Evolutionary conservation across 1,140 invertebrate species (phyloP).

Genomic region (Pseudomyrmex gracilis): DNA sequence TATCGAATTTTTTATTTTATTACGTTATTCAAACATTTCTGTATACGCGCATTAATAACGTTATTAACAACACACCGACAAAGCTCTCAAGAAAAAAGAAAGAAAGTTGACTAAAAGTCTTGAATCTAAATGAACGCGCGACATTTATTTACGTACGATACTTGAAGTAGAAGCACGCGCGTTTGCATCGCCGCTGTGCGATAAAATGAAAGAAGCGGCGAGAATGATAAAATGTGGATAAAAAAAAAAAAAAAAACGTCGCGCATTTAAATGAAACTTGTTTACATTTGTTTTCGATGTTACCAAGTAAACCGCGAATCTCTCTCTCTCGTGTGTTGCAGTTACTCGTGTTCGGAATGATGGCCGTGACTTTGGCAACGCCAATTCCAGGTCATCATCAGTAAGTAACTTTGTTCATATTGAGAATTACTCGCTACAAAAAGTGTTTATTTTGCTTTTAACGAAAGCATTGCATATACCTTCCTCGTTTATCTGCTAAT

Average conservation of each 20-base stretch:
- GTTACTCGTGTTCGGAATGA: conserved; percentile 79
- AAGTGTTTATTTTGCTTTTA: neutral
- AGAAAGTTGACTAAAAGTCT: neutral
- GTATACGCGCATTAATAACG: no score
- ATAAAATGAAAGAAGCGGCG: conserved; percentile 13
- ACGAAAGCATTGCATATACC: neutral
- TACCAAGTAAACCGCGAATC: conserved; percentile 64
- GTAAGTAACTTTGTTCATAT: conserved; percentile 67
- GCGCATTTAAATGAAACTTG: conserved; percentile 56
- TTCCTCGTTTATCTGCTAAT: neutral
- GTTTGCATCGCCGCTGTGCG: conserved; percentile 26
- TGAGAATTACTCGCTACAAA: neutral
- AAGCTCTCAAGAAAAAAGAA: neutral
- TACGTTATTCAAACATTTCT: conserved; percentile 1
- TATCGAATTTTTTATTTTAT: neutral
- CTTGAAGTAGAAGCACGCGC: conserved; percentile 33
- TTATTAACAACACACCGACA: neutral
- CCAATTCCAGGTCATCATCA: conserved; percentile 76
- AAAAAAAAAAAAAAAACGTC: conserved; percentile 43
- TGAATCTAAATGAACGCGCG: conserved; percentile 11
- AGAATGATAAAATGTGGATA: conserved; percentile 48
- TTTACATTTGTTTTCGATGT: conserved; percentile 37
- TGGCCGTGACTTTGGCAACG: conserved; percentile 74
- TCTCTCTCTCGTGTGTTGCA: conserved; percentile 74
- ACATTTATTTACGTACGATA: neutral